Evolutionary conservation across 2,888 invertebrate species (phyloP), one percentile per base, ranked within the genome.

Genomic region (Escarpia spicata): DNA sequence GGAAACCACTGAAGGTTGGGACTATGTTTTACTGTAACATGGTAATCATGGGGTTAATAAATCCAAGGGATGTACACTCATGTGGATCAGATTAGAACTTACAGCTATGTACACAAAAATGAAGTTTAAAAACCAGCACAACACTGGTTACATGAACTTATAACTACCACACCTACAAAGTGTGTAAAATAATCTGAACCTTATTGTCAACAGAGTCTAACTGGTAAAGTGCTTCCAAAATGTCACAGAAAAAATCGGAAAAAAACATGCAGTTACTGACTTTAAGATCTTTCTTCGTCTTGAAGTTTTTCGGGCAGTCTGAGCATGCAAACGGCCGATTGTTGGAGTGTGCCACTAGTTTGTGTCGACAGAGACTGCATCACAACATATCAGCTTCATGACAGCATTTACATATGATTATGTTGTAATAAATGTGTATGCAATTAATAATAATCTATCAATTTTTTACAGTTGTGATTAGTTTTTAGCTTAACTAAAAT

Each of bases 261-360:
- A 37, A 37, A 3, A n/a, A 43, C 31, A 52, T 31, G 19, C 44
- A 19, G 15, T 6, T 31, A 43, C 92, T 90, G 90, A 94, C 94
- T 90, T 92, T 93, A 10, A 94, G 92, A 89, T 94, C 94, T 89
- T 94, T 94, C 92, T 93, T 94, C 37, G 93, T 94, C 91, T 94
- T 94, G 92, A 93, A 94, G 26, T 45, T 44, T 52, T 92, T 93
- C 10, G 90, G 91, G 92, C 94, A 94, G 4, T 92, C 90, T n/a
- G 91, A 91, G 60, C 94, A 94, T 2, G 52, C 75, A 91, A 93
- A 94, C 0, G 93, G 93, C 60, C 94, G 92, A 19, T 92, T 93
- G 43, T 93, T 93, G 9, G 92, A 93, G 92, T 94, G 94, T 15
- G 93, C 93, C 26, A 94, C 92, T 31, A 90, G 92, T n/a, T 91